These are phyloP conservation scores for Mastigias papua DNA, from an alignment of 30 jellyfish, hydroid and myxozoan species.

Conservation along the genomic window DNA sequence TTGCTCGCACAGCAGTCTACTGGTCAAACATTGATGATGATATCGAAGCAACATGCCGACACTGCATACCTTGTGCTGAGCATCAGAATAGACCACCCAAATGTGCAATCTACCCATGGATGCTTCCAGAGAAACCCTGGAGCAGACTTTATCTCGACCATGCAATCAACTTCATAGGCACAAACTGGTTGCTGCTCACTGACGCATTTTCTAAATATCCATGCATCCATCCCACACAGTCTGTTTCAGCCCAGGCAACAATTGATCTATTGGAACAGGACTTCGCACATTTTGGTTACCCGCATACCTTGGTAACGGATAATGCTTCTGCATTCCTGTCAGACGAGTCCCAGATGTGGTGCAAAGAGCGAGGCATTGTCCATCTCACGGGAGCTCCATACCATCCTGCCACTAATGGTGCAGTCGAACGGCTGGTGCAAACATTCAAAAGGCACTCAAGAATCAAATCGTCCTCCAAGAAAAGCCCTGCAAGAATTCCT, in stretches of 20 bases:
- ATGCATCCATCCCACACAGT: constrained; percentile 43
- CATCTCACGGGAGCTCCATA: constrained; percentile 51
- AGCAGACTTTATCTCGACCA: constrained; percentile 51
- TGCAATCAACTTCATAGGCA: constrained; percentile 35
- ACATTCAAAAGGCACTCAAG: constrained; percentile 56
- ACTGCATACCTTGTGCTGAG: constrained; percentile 37
- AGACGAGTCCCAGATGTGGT: constrained; percentile 30
- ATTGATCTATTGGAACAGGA: constrained; percentile 23
- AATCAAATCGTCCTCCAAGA: constrained; percentile 48
- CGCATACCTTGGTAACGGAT: constrained; percentile 46
- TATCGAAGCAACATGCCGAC: constrained; percentile 33
- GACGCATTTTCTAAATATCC: constrained; percentile 46
- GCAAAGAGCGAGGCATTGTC: constrained; percentile 18
- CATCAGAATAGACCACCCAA: constrained; percentile 35
- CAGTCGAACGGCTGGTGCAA: constrained; percentile 45
- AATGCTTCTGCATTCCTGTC: constrained; percentile 31
- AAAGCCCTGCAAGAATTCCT: constrained; percentile 43
- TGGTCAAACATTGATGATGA: constrained; percentile 68
- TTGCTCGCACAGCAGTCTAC: constrained; percentile 48
- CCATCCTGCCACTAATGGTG: constrained; percentile 52
- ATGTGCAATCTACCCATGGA: constrained; percentile 48
- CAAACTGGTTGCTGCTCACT: constrained; percentile 57
- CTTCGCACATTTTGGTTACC: constrained; percentile 42
- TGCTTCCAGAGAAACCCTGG: constrained; percentile 62
- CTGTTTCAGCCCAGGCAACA: constrained; percentile 28